Evolutionary conservation across 1,140 invertebrate species (phyloP), one percentile per base, ranked within the genome.

Genomic region (Pomacea maculata): DNA sequence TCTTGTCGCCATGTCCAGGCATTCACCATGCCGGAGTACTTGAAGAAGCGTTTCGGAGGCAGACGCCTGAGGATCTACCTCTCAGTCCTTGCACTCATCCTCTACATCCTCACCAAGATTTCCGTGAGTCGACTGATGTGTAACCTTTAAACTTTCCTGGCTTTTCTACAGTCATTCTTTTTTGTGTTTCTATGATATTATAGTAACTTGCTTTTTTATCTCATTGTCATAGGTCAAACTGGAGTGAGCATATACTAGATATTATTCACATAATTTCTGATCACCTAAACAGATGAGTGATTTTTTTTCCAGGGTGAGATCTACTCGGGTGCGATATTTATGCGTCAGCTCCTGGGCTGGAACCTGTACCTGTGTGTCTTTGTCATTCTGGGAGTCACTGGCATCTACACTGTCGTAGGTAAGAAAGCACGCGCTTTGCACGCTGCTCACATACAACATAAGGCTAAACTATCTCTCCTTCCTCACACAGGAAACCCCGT

Each of bases 21-120:
- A 9, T 93, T 91, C 85, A 94, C 93, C 15, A 92, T 94, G 90
- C 93, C 93, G 17, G 93, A 94, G 85, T 94, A 93, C 86, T 87
- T 94, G 63, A 90, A 92, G 80, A 93, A 93, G 79, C 84, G 93
- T 57, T 94, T 94, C 88, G 93, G 93, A 25, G 93, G 93, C 21
- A 89, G 91, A 80, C 85, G 93, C 71, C 93, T 94, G 61, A 83
- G 93, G 68, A 89, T 93, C 29, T 94, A 93, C 82, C 87, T 93
- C 15, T 93, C 93, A 21, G 86, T 92, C 55, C 86, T 94, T 9
- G 91, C 93, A 9, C 88, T 94, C 9, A 83, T 94, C 14, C 88
- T 94, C 19, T 94, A 93, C 82, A 90, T 94, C 34, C 92, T 94
- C 78, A 93, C 93, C 10, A 93, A 93, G 87, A 93, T 94, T 80